Evolutionary conservation across 2,113 vertebrate species (phyloP).

Genomic region (Scopus umbretta): DNA sequence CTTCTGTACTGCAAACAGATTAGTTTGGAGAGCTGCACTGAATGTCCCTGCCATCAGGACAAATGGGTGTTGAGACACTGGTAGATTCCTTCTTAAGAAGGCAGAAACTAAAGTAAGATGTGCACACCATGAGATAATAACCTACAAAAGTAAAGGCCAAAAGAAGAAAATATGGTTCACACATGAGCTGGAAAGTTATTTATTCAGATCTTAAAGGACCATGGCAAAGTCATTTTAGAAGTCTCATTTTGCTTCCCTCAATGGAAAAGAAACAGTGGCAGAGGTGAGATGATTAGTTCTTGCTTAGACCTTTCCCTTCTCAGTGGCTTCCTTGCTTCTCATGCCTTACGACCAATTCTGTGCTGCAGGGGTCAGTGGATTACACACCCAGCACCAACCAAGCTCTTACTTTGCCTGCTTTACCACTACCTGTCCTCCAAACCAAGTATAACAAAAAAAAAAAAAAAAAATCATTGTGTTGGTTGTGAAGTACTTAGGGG

Average conservation of each 20-base stretch:
- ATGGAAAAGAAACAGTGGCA: neutral
- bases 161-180: neutral
- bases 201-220: neutral
- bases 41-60: neutral
- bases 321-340: neutral
- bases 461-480: neutral
- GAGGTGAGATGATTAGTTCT: neutral
- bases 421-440: neutral
- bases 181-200: neutral
- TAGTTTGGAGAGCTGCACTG: neutral
- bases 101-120: neutral
- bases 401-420: neutral
- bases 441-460: neutral
- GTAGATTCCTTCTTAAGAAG: neutral
- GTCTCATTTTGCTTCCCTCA: neutral
- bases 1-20: neutral
- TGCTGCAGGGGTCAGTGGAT: neutral
- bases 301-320: neutral
- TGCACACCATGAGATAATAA: neutral
- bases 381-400: neutral
- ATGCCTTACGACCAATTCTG: neutral
- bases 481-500: neutral
- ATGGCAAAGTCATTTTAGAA: neutral
- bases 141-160: neutral
- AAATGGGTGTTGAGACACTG: neutral